Evolutionary conservation across 2,888 invertebrate species (phyloP).

Genomic region (Sturmia bella): DNA sequence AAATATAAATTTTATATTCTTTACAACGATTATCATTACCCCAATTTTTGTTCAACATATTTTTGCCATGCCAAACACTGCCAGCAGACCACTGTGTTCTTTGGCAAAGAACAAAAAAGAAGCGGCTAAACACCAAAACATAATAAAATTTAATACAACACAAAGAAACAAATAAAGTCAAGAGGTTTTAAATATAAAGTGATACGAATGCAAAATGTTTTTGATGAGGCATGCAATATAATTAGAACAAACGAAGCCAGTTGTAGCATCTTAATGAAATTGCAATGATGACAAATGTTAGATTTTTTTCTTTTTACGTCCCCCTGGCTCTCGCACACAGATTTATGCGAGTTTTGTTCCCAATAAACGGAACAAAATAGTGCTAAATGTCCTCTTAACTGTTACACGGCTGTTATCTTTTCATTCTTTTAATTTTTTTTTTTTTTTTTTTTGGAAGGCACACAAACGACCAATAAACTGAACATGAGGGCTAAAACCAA

Average conservation of each 20-base stretch:
- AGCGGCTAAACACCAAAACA: background rate
- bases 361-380: constrained; percentile 50
- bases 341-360: constrained; percentile 7
- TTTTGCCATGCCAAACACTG: too few relatives aligned
- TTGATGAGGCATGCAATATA: constrained; percentile 57
- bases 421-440: background rate
- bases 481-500: background rate
- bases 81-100: background rate
- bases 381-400: constrained; percentile 48
- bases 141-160: constrained; percentile 46
- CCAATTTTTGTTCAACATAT: too few relatives aligned
- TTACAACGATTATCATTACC: too few relatives aligned
- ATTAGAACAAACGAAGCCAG: constrained; percentile 54
- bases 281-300: constrained; percentile 66
- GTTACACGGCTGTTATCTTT: constrained; percentile 39
- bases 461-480: background rate
- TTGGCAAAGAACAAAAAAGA: background rate
- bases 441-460: constrained; percentile 1
- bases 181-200: constrained; percentile 78
- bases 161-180: constrained; percentile 74
- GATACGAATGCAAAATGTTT: constrained; percentile 4
- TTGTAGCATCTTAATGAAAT: constrained; percentile 35
- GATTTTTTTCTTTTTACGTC: constrained; percentile 19
- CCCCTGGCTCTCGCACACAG: background rate
- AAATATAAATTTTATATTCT: too few relatives aligned